Evolutionary conservation across 2,888 invertebrate genomes (phyloP), one percentile per base, ranked within the genome.

Genomic region (Hecatera dysodea): DNA sequence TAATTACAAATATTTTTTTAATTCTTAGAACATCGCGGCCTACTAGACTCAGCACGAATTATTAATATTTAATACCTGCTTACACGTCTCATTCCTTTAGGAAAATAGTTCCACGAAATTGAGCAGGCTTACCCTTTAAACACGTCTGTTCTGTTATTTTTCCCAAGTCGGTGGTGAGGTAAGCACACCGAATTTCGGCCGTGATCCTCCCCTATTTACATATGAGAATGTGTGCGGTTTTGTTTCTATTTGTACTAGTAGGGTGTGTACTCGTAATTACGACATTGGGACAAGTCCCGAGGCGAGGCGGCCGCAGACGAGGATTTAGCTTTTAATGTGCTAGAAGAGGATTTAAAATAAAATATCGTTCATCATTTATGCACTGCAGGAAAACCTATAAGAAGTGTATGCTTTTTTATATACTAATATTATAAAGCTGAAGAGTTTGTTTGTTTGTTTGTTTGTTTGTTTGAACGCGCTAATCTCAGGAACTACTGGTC

Each of bases 241-340:
- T 93, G 94, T 94, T 93, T 92, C 93, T 93, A 93, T 95, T 94
- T 95, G 93, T 93, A 86, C 90, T 90, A 89, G 91, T 91, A 90
- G 93, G 93, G 92, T 93, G 93, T 93, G 90, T 92, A 91, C 90
- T 90, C 93, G 94, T 95, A 95, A 95, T 95, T 95, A 95, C 94
- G 91, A 92, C 91, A 90, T 90, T 87, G 93, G 93, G 93, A 95
- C 93, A 91, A 89, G 90, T 92, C 93, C 91, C 91, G 89, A 88
- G 91, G 93, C 91, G 89, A 88, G 78, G 89, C 82, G 89, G 92
- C 93, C 93, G 85, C 94, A 90, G 84, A 86, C 87, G 75, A 59
- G 72, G 90, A 90, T 67, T 81, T 86, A 91, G 76, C 52, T 42
- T 59, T 56, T 48, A 2, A 36, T n/a, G 24, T 52, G 29, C 86